Conservation (phyloP, 2,113 vertebrate genomes). For the Dissostichus mawsoni region DNA sequence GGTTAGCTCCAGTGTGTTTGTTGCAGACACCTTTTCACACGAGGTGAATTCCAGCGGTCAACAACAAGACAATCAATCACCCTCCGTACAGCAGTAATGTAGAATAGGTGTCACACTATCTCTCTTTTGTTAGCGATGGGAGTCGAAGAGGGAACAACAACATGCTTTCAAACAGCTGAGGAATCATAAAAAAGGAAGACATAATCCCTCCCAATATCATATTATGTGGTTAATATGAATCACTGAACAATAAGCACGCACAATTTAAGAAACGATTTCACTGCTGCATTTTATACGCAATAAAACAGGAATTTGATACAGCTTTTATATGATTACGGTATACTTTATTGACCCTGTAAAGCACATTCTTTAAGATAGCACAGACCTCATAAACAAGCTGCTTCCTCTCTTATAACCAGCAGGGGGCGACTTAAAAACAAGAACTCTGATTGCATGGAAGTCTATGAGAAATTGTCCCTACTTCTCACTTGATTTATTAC, state of each 20-base stretch:
- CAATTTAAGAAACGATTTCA: not conserved
- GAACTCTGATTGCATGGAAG: too few species aligned
- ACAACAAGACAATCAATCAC: constrained; percentile 79
- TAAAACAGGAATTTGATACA: constrained; percentile 1
- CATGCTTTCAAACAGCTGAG: constrained; percentile 38
- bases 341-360: not conserved
- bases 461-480: too few species aligned
- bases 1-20: constrained; percentile 66
- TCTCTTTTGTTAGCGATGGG: constrained; percentile 68
- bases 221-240: constrained; percentile 18
- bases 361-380: too few species aligned
- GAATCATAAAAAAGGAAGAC: constrained; percentile 9
- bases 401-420: too few species aligned
- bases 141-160: constrained; percentile 48
- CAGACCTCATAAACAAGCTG: too few species aligned
- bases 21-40: constrained; percentile 69
- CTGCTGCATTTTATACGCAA: constrained; percentile 8
- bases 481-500: too few species aligned
- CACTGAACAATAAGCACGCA: not conserved
- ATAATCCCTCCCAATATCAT: not conserved
- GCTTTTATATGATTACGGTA: not conserved
- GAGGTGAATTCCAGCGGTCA: constrained; percentile 70
- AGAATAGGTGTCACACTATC: constrained; percentile 69
- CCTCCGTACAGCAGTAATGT: constrained; percentile 56
- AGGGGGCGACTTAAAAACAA: too few species aligned